These are phyloP conservation scores for Cyclophora punctaria DNA, from an alignment of 2,888 invertebrate genomes.

Conservation along the genomic window DNA sequence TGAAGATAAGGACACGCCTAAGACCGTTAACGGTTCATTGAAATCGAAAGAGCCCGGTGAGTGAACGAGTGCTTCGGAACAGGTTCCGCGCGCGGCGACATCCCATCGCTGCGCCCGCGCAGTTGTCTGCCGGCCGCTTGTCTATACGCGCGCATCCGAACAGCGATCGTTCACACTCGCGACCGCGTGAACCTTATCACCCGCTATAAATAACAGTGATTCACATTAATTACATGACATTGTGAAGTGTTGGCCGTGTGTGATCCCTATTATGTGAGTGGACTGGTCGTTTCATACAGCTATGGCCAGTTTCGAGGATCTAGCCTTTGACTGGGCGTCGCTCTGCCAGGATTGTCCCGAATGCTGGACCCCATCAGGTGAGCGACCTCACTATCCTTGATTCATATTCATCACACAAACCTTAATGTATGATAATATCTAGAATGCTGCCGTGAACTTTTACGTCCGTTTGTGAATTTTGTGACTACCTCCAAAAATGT, in stretches of 20 bases:
- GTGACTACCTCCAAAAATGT: no score
- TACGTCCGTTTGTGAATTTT: no score
- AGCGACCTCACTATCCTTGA: conserved; percentile 33
- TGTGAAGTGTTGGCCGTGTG: conserved; percentile 46
- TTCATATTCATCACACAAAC: background rate
- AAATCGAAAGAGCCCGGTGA: conserved; percentile 58
- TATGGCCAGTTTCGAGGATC: conserved; percentile 80
- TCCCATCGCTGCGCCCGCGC: conserved; percentile 48
- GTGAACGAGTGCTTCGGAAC: conserved; percentile 53
- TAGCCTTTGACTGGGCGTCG: conserved; percentile 79
- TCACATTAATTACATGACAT: conserved; percentile 27
- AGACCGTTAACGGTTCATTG: conserved; percentile 71
- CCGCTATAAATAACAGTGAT: conserved; percentile 14
- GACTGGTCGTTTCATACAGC: conserved; percentile 38
- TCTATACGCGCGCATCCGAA: conserved; percentile 48
- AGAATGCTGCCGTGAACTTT: background rate
- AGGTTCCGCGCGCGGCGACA: conserved; percentile 44
- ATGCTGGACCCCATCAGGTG: conserved; percentile 78
- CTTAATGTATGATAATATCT: background rate
- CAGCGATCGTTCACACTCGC: conserved; percentile 30
- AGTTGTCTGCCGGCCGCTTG: conserved; percentile 62
- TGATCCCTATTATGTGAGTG: conserved; percentile 19
- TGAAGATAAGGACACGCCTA: conserved; percentile 51
- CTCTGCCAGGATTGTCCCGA: conserved; percentile 77
- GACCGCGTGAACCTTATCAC: conserved; percentile 23